Evolutionary conservation across 2,797 vertebrate genomes (phyloP).

Genomic region (Benthosema pterotum): DNA sequence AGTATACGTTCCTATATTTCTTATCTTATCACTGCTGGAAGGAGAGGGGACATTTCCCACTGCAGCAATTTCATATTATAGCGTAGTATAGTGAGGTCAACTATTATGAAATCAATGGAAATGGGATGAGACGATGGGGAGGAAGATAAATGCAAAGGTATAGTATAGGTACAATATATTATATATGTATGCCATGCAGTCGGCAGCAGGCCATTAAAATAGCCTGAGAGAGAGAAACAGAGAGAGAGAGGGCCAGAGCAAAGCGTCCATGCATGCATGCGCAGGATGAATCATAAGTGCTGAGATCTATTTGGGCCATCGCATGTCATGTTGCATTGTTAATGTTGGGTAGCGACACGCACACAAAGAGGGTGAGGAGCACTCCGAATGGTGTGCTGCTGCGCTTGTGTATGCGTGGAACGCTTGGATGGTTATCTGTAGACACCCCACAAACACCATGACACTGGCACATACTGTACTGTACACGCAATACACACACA

Average conservation of each 20-base stretch:
- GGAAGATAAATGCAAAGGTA: conserved; percentile 31
- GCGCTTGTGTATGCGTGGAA: too few species aligned
- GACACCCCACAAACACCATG: neutral
- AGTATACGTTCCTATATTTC: too few species aligned
- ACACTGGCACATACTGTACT: neutral
- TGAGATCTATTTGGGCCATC: conserved; percentile 37
- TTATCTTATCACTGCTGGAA: conserved; percentile 1
- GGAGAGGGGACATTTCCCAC: conserved; percentile 39
- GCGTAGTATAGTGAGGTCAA: conserved; percentile 32
- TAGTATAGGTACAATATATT: too few species aligned
- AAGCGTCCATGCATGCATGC: too few species aligned
- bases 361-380: conserved; percentile 26
- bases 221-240: conserved; percentile 3
- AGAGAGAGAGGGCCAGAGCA: conserved; percentile 17
- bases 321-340: conserved; percentile 59
- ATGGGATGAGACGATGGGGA: conserved; percentile 35
- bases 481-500: too few species aligned
- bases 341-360: conserved; percentile 35
- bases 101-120: conserved; percentile 45
- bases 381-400: neutral
- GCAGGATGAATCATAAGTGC: conserved; percentile 36
- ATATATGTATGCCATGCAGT: conserved; percentile 20
- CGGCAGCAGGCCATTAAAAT: neutral
- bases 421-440: too few species aligned
- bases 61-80: conserved; percentile 24